These are phyloP conservation scores for Icerya purchasi DNA, from an alignment of 2,888 invertebrate genomes.

Conservation along the genomic window DNA sequence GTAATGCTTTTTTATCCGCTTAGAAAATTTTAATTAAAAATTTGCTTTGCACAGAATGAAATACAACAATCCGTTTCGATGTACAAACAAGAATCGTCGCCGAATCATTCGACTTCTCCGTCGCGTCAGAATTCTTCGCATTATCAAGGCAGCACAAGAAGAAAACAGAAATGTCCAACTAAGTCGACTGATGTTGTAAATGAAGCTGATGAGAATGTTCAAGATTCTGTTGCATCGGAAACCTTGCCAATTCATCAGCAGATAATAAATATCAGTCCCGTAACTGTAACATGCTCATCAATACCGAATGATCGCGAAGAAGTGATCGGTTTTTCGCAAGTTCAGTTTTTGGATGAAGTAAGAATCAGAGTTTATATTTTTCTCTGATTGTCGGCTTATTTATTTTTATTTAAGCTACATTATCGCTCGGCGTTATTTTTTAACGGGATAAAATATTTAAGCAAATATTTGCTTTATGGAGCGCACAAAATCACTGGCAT, in stretches of 20 bases:
- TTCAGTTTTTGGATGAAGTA: conserved; percentile 12
- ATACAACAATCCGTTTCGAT: too few species aligned
- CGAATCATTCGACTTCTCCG: background rate
- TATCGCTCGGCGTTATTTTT: too few species aligned
- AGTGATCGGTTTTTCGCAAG: conserved; percentile 8
- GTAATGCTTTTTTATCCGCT: too few species aligned
- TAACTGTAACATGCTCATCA: conserved; percentile 11
- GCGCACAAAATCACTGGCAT: too few species aligned
- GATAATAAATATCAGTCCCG: conserved; percentile 11
- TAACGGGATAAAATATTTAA: too few species aligned
- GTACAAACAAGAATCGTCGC: background rate
- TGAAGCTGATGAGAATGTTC: conserved; percentile 6
- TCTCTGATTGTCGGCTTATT: too few species aligned
- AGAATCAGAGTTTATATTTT: too few species aligned
- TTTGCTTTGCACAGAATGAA: too few species aligned
- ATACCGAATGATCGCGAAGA: conserved; percentile 7
- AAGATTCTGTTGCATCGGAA: conserved; percentile 6
- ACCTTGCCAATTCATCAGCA: conserved; percentile 7
- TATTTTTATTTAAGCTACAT: too few species aligned
- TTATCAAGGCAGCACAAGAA: conserved; percentile 8
- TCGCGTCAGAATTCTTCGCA: background rate
- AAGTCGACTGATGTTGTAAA: conserved; percentile 5
- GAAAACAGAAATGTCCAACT: conserved; percentile 11
- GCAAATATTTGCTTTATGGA: too few species aligned
- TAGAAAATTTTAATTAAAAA: too few species aligned